phyloP scores from a whole-genome alignment of 2,888 invertebrate species.

The Dasysyrphus tricinctus region DNA sequence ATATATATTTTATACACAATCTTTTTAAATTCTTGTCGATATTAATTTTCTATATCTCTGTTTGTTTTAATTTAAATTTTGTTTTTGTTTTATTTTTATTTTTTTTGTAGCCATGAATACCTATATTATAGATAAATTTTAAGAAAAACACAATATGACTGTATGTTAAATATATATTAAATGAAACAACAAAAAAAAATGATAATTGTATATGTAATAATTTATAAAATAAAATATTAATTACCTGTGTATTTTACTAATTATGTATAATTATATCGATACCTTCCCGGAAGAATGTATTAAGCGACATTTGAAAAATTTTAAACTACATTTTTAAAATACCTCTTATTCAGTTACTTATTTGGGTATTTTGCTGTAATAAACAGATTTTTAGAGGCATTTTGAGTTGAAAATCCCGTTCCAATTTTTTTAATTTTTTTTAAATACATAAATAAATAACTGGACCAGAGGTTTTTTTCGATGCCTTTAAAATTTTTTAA shows the following conservation, averaged over 20 bases:
- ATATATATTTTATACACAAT: conserved; percentile 31
- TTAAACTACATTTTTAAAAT: no score
- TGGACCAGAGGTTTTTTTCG: no score
- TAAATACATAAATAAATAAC: no score
- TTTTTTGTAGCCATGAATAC: conserved; percentile 64
- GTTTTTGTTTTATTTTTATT: conserved; percentile 47
- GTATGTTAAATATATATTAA: conserved; percentile 68
- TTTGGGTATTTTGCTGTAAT: no score
- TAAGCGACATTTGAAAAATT: no score
- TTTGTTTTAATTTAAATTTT: conserved; percentile 39
- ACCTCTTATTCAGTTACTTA: no score
- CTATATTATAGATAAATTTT: conserved; percentile 64
- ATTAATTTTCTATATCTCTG: conserved; percentile 36
- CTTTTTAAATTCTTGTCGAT: conserved; percentile 30
- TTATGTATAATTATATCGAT: not conserved
- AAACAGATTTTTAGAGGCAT: no score
- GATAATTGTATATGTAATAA: conserved; percentile 68
- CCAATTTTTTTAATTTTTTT: no score
- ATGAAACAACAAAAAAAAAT: conserved; percentile 37
- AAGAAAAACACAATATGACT: conserved; percentile 48
- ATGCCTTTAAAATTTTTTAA: no score
- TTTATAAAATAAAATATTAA: conserved; percentile 63
- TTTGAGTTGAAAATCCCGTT: no score
- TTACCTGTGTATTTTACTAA: conserved; percentile 66
- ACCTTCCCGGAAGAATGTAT: no score